phyloP scores from a whole-genome alignment of 2,888 invertebrate species.

The Sinopyrophorus schimmeli region DNA sequence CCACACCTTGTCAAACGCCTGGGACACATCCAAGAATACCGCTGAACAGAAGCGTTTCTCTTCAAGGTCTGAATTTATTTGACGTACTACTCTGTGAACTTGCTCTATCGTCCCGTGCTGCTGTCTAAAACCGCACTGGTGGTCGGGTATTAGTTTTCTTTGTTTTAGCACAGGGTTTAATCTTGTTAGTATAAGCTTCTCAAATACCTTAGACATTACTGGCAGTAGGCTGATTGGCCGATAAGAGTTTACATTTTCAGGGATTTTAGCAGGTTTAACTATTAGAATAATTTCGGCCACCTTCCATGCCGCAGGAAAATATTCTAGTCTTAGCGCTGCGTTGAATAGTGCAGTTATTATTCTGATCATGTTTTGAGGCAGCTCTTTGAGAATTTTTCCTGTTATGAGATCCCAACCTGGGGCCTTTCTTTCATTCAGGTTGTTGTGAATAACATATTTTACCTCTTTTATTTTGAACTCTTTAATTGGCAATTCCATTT shows the following conservation, averaged over 20 bases:
- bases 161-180: too few relatives aligned
- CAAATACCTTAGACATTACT: too few relatives aligned
- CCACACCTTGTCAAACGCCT: conserved; percentile 3
- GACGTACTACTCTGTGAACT: too few relatives aligned
- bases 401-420: conserved; percentile 13
- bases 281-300: conserved; percentile 5
- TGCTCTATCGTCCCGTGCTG: too few relatives aligned
- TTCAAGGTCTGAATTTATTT: conserved; percentile 6
- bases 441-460: conserved; percentile 3
- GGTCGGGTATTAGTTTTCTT: too few relatives aligned
- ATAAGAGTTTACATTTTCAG: conserved; percentile 7
- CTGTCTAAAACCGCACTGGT: too few relatives aligned
- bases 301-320: conserved; percentile 4
- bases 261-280: conserved; percentile 6
- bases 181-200: too few relatives aligned
- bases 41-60: conserved; percentile 3
- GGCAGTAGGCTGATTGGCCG: conserved; percentile 7
- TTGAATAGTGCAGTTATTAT: conserved; percentile 9
- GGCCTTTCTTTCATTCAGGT: conserved; percentile 7
- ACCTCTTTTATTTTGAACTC: conserved; percentile 4
- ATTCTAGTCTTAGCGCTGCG: conserved; percentile 11
- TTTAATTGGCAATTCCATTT: conserved; percentile 1
- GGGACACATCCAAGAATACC: background rate
- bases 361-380: background rate
- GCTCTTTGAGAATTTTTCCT: conserved; percentile 7